A percentile compares a stretch with the other conserved stretches of the same genome.
Conservation (phyloP, 2,797 vertebrate species). For the Microctenopoma steveboyesi region DNA sequence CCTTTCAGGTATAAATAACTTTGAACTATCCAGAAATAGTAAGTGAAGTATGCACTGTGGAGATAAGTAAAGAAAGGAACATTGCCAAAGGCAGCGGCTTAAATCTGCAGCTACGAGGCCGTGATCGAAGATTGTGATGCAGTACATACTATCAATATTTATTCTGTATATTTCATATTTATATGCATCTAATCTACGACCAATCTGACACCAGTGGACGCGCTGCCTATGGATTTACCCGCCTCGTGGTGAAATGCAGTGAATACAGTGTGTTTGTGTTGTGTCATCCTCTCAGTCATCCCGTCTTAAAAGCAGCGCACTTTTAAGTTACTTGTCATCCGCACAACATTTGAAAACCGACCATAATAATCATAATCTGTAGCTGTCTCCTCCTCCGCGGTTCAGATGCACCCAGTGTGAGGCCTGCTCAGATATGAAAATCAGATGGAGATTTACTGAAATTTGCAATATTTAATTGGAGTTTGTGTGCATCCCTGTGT, state of each 20-base stretch:
- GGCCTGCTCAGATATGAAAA: conserved; percentile 78
- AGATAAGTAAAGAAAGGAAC: neutral
- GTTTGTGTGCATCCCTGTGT: conserved; percentile 81
- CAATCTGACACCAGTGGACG: conserved; percentile 32
- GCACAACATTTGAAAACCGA: conserved; percentile 70
- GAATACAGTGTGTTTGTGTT: conserved; percentile 32
- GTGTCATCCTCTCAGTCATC: conserved; percentile 38
- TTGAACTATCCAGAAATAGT: neutral
- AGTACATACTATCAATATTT: no score
- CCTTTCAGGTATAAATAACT: neutral
- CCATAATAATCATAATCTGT: conserved; percentile 75
- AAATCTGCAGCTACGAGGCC: neutral
- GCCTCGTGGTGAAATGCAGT: conserved; percentile 30
- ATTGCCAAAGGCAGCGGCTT: neutral
- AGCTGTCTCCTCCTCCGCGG: conserved; percentile 52
- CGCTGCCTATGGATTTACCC: conserved; percentile 31
- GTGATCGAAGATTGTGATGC: neutral
- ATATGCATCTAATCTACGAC: conserved; percentile 3
- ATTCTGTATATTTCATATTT: neutral
- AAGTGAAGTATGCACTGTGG: neutral
- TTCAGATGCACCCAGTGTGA: conserved; percentile 71
- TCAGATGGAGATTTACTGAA: conserved; percentile 78
- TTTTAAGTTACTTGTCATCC: conserved; percentile 81
- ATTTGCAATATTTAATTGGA: conserved; percentile 83
- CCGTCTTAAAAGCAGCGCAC: conserved; percentile 66